Evolutionary conservation across 2,797 vertebrate genomes (phyloP).

Genomic region (Mallotus villosus): DNA sequence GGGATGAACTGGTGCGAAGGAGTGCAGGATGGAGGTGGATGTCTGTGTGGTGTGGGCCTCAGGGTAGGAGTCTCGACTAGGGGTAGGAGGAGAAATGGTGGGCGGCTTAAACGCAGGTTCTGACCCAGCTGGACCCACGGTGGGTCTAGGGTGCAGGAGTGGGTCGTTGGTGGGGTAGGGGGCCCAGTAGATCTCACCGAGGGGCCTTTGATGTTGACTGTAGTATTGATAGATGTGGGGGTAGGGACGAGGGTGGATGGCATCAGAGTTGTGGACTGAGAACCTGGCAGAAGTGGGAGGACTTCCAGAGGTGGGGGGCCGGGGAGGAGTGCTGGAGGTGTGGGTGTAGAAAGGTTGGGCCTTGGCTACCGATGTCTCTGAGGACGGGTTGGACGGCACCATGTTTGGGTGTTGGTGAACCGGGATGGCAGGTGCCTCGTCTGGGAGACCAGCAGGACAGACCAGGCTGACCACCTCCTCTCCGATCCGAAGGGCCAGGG

Average conservation of each 20-base stretch:
- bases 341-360: not conserved
- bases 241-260: constrained; percentile 47
- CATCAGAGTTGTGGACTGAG: constrained; percentile 55
- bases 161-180: not conserved
- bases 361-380: too few relatives aligned
- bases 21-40: not conserved
- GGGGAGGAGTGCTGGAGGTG: not conserved
- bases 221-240: constrained; percentile 43
- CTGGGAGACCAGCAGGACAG: constrained; percentile 42
- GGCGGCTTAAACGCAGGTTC: constrained; percentile 3
- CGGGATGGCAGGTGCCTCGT: constrained; percentile 3
- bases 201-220: constrained; percentile 9
- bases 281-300: not conserved
- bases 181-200: not conserved
- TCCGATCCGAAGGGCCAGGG: constrained; percentile 47
- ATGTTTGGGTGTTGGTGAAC: not conserved
- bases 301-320: not conserved
- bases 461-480: constrained; percentile 34
- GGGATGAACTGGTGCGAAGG: not conserved
- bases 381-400: not conserved
- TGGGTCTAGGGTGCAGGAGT: too few relatives aligned
- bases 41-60: not conserved
- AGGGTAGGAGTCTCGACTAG: not conserved
- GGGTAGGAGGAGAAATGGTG: not conserved
- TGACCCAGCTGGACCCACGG: too few relatives aligned